Conservation (phyloP, 2,888 invertebrate species). For the Perithous albicinctus region DNA sequence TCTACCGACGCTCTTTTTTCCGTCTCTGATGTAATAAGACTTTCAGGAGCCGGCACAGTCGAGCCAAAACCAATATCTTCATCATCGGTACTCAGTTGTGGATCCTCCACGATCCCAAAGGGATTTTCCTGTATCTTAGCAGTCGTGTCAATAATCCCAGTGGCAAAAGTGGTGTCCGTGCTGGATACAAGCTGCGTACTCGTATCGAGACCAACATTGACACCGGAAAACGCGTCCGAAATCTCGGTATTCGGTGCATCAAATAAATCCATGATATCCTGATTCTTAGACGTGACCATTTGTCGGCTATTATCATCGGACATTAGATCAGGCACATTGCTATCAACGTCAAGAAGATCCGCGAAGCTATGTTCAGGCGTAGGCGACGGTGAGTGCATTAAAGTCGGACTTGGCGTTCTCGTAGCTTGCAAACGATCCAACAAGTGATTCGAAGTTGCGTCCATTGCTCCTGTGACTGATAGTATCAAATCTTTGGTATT, state of each 20-base stretch:
- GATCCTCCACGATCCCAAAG: slow-evolving; percentile 69
- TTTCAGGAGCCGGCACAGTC: slow-evolving; percentile 55
- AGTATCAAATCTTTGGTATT: slow-evolving; percentile 94
- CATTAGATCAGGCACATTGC: slow-evolving; percentile 81
- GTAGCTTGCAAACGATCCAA: slow-evolving; percentile 94
- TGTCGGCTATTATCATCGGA: slow-evolving; percentile 80
- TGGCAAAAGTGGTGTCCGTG: slow-evolving; percentile 70
- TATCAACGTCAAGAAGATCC: slow-evolving; percentile 88
- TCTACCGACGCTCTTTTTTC: slow-evolving; percentile 75
- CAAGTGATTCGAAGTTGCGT: slow-evolving; percentile 93
- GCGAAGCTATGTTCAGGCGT: slow-evolving; percentile 89
- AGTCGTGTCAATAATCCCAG: slow-evolving; percentile 67
- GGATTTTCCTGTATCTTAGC: slow-evolving; percentile 76
- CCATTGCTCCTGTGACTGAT: slow-evolving; percentile 95
- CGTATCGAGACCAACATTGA: slow-evolving; percentile 65
- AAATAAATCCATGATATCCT: slow-evolving; percentile 82
- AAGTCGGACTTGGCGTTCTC: slow-evolving; percentile 94
- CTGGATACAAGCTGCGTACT: slow-evolving; percentile 67
- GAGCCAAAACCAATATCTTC: slow-evolving; percentile 46
- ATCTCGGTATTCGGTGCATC: slow-evolving; percentile 78
- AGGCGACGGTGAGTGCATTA: slow-evolving; percentile 94
- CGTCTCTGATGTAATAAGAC: slow-evolving; percentile 45
- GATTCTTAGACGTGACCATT: slow-evolving; percentile 65
- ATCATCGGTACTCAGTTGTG: slow-evolving; percentile 29
- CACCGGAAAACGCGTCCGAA: slow-evolving; percentile 71